phyloP scores from a whole-genome alignment of 2,113 vertebrate genomes.

The Regulus satrapa region DNA sequence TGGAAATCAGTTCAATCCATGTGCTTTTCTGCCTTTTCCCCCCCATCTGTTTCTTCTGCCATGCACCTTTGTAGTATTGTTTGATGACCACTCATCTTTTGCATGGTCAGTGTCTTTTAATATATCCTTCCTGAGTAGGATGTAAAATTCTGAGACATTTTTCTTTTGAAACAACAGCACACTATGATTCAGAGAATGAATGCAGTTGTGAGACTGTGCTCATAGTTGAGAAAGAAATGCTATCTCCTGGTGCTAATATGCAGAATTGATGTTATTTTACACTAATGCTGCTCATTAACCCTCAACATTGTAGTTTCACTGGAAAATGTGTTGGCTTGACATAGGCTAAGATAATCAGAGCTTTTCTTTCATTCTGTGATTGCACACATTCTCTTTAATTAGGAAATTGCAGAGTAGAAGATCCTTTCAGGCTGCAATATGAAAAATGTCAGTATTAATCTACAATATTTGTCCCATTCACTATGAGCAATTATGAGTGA shows the following conservation, averaged over 20 bases:
- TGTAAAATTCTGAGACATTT: background rate
- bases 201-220: background rate
- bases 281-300: background rate
- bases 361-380: constrained; percentile 29
- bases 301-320: background rate
- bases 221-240: background rate
- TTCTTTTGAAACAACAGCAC: background rate
- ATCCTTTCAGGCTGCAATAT: constrained; percentile 25
- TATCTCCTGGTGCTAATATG: background rate
- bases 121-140: background rate
- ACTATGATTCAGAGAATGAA: background rate
- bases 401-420: constrained; percentile 22
- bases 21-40: background rate
- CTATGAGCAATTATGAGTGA: background rate
- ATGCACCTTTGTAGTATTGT: background rate
- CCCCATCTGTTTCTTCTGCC: background rate
- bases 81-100: background rate
- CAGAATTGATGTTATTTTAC: background rate
- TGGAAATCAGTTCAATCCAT: background rate
- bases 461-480: constrained; percentile 32
- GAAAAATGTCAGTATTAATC: constrained; percentile 34
- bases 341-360: constrained; percentile 14
- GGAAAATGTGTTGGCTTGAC: background rate
- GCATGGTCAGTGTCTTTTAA: background rate
- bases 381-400: constrained; percentile 41